Evolutionary conservation across 2,113 vertebrate species (phyloP), one percentile per base, ranked within the genome.

Genomic region (Lepisosteus osseus): DNA sequence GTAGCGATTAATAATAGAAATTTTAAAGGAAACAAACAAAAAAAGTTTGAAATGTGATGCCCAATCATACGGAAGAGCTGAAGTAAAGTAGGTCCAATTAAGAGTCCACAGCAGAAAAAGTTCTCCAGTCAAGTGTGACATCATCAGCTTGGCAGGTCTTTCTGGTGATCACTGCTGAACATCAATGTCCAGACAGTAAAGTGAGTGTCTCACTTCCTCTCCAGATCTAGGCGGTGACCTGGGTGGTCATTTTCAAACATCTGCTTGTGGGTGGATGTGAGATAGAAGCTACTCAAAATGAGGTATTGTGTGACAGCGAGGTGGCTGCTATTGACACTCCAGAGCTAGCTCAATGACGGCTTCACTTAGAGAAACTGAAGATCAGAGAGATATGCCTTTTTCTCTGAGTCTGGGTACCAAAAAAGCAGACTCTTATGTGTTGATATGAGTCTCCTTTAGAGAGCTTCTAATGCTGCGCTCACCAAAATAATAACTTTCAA

Each of bases 201-300:
- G 2, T 17, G 44, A 75, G 57, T 65, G 42, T 15, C 72, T 15
- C 65, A 29, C 61, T 45, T 17, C 54, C n/a, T 45, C 14, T 42
- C 66, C 74, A 68, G 59, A 56, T 73, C 69, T 55, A 43, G 65
- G 76, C 66, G 67, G 59, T 72, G 71, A 61, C 55, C 74, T 80
- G 76, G 73, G 76, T 81, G 78, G 74, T 70, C 78, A 76, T 55
- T 51, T 65, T 65, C 45, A 13, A 59, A 59, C 57, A 59, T 59
- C 56, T 59, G 11, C n/a, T 59, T 13, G 5, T 59, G 57, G 57
- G 57, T 59, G 57, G 57, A 59, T n/a, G 3, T n/a, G 4, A 59
- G 5, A 59, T 59, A 59, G 57, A 59, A 3, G 57, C 57, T 59
- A 13, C n/a, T 15, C n/a, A 13, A 15, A 3, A 59, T 59, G 13